Conservation (phyloP, 2,797 vertebrate species). For the Clarias pachynema region DNA sequence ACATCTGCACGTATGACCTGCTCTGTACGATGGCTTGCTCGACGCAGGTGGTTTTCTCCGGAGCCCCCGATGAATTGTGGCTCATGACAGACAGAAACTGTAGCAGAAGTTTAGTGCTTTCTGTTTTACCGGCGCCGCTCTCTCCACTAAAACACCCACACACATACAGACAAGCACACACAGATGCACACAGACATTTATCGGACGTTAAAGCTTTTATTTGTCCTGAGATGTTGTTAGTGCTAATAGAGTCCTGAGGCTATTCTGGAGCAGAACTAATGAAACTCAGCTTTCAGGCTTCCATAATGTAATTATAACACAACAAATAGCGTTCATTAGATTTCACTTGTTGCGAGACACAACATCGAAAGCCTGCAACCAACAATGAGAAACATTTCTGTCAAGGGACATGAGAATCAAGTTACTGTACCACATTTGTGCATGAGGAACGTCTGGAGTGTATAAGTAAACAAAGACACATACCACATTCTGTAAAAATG, state of each 20-base stretch:
- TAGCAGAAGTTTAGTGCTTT: constrained; percentile 90
- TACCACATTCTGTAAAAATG: not conserved
- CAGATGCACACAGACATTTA: constrained; percentile 34
- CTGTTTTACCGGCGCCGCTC: constrained; percentile 92
- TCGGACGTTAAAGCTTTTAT: constrained; percentile 16
- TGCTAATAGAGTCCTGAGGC: constrained; percentile 27
- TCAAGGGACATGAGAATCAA: not conserved
- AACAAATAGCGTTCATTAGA: constrained; percentile 17
- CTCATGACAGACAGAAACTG: constrained; percentile 93
- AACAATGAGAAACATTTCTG: not conserved
- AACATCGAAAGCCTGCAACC: not conserved
- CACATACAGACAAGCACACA: constrained; percentile 37
- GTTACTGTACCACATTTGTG: not conserved
- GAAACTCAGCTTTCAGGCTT: constrained; percentile 26
- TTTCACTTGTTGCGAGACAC: not conserved
- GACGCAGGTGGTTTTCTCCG: constrained; percentile 81
- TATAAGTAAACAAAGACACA: not conserved
- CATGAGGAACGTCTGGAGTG: not conserved
- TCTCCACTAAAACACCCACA: constrained; percentile 78
- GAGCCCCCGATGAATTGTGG: constrained; percentile 81
- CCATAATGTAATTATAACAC: constrained; percentile 29
- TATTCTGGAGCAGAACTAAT: constrained; percentile 40
- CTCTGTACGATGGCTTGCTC: constrained; percentile 92
- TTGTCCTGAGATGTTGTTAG: constrained; percentile 27
- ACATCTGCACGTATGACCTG: constrained; percentile 73